phyloP scores from a whole-genome alignment of 2,113 vertebrate species.

The Lamprotornis superbus region DNA sequence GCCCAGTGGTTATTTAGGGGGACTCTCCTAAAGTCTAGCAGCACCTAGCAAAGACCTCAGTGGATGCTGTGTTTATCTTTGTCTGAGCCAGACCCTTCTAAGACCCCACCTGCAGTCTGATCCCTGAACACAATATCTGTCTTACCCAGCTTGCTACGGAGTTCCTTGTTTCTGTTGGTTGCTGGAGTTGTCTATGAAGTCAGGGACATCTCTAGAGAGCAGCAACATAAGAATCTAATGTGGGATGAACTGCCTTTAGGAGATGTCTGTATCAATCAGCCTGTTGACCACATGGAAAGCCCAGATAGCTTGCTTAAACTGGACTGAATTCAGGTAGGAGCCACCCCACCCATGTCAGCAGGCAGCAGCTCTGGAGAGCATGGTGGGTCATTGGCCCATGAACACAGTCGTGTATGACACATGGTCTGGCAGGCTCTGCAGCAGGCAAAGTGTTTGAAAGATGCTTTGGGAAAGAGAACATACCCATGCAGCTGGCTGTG shows the following conservation, averaged over 20 bases:
- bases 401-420: fast-evolving
- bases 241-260: background rate
- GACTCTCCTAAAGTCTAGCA: background rate
- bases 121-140: background rate
- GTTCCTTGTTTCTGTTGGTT: background rate
- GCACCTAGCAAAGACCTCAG: background rate
- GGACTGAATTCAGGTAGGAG: background rate
- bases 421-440: background rate
- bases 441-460: background rate
- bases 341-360: background rate
- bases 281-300: background rate
- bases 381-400: fast-evolving
- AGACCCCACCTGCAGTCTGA: background rate
- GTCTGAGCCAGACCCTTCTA: background rate
- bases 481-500: background rate
- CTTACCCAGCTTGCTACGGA: background rate
- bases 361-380: background rate
- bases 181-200: background rate
- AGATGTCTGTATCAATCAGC: background rate
- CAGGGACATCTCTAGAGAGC: background rate
- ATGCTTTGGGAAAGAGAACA: background rate
- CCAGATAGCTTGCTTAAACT: background rate
- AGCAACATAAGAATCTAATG: background rate
- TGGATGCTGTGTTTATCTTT: fast-evolving
- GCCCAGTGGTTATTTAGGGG: background rate